Base-by-base conservation (phyloP, 2,113 vertebrate genomes). In the Pogona vitticeps region DNA sequence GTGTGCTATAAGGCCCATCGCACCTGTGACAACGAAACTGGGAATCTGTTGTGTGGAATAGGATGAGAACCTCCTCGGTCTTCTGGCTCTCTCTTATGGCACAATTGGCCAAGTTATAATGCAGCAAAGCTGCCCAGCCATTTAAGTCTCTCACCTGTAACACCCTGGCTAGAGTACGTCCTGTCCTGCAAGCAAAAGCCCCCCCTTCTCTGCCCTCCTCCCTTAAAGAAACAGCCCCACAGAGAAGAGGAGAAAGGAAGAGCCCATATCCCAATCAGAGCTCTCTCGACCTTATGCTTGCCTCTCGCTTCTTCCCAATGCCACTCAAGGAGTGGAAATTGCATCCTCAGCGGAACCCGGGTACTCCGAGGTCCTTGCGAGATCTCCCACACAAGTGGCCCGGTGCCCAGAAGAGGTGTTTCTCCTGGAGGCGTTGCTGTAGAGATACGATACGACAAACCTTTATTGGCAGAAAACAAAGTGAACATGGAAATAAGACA, bases 271-370 rank as follows among this genome's bases (percentile, higher is more conserved):
- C n/a, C n/a, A n/a, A n/a, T n/a, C n/a, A n/a, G n/a, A n/a, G n/a
- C n/a, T n/a, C n/a, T n/a, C n/a, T n/a, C n/a, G 9, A 26, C 72
- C 28, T 26, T 5, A 77, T 21, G 46, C 14, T 31, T 52, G 42
- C 46, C 46, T 80, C 28, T 42, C 20, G 23, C 52, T 3, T 31
- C 20, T 3, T 40, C 17, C 17, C 46, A n/a, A 0, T 56, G 18
- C 33, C 59, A 23, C 26, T 0, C 46, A 2, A 73, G 2, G 6
- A 52, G 1, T 87, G 93, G 94, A 94, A 91, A 46, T 92, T 91
- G 89, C 86, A 87, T 18, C 58, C 83, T 7, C 84, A 83, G 28
- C 7, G 1, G 1, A 3, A 17, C 8, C 0, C 7, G 0, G 70
- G 31, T 81, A 86, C 81, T 87, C 84, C 2, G 2, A 1, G 33